Evolutionary conservation across 1,140 invertebrate species (phyloP).

Genomic region (Cylas formicarius): DNA sequence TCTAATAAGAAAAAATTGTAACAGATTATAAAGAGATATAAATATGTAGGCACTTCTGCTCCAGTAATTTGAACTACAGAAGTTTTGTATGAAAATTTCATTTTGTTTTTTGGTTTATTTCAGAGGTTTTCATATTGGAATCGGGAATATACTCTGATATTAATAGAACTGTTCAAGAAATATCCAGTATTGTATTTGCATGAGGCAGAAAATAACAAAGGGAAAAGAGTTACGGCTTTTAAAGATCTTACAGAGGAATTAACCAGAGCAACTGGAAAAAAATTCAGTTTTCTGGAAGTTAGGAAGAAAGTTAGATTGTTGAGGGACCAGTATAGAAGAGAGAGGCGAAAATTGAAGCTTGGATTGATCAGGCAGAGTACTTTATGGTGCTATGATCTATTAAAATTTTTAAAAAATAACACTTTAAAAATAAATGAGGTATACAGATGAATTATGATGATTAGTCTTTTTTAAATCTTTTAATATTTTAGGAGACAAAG

Average conservation of each 20-base stretch:
- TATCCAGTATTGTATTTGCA: conserved; percentile 18
- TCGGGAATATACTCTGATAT: conserved; percentile 15
- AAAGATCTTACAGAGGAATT: conserved; percentile 20
- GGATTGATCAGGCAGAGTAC: conserved; percentile 6
- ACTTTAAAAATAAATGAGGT: too few species aligned
- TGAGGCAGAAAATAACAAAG: too few species aligned
- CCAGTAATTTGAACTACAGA: too few species aligned
- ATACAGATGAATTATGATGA: too few species aligned
- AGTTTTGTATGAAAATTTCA: too few species aligned
- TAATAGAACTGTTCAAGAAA: conserved; percentile 24
- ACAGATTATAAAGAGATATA: too few species aligned
- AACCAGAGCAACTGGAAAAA: conserved; percentile 17
- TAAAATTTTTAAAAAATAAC: conserved; percentile 22
- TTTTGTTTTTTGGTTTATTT: conserved; percentile 6
- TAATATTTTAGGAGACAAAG: too few species aligned
- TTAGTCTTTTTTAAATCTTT: too few species aligned
- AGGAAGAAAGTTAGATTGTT: conserved; percentile 22
- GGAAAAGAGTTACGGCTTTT: too few species aligned
- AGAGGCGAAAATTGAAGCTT: conserved; percentile 15
- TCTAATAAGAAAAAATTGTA: too few species aligned
- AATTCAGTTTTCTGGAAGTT: conserved; percentile 20
- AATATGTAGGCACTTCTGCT: too few species aligned
- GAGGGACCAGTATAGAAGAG: conserved; percentile 22
- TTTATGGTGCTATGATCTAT: conserved; percentile 27
- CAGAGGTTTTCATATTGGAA: conserved; percentile 16